Evolutionary conservation across 2,888 invertebrate species (phyloP), one percentile per base, ranked within the genome.

Genomic region (Acronicta psi): DNA sequence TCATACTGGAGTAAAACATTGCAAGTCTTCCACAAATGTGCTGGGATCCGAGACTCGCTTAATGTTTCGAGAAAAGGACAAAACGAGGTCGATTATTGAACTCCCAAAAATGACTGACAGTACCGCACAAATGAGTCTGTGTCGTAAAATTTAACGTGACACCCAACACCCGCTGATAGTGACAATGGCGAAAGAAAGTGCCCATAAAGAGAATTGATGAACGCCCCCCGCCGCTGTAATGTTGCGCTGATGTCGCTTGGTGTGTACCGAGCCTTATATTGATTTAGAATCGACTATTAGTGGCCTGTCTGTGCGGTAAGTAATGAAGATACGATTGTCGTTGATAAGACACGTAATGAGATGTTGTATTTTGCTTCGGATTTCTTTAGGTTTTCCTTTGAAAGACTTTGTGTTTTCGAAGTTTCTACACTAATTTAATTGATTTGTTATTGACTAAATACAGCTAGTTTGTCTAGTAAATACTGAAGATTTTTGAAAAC

Each of bases 151-250:
- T 90, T 93, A 88, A 93, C 88, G 90, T 83, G 80, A 79, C 81
- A 80, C 84, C 87, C 81, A 80, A 79, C 82, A 83, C 81, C 77
- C 72, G 59, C 81, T 82, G 91, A 93, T 93, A 92, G 92, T 91
- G 90, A 80, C 83, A 87, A 91, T 87, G 89, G 87, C 81, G 67
- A 81, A 87, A 87, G 86, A 89, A 89, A 91, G 86, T 87, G 86
- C 81, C 91, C 83, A 90, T 93, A 93, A 93, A 92, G 84, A 80
- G 87, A 89, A 92, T 92, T 92, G 91, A 93, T 92, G 91, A 87
- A 83, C 69, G 79, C 82, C 80, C 75, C 81, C 77, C 64, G 68
- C 36, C 64, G 68, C 36, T 55, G 59, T 74, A 77, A 76, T 77
- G 74, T 61, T 31, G 70, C 57, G 67, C 75, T 71, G 80, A 78